These are phyloP conservation scores for Smutsia temminckii DNA, from an alignment of 2,797 vertebrate genomes.

Conservation along the genomic window DNA sequence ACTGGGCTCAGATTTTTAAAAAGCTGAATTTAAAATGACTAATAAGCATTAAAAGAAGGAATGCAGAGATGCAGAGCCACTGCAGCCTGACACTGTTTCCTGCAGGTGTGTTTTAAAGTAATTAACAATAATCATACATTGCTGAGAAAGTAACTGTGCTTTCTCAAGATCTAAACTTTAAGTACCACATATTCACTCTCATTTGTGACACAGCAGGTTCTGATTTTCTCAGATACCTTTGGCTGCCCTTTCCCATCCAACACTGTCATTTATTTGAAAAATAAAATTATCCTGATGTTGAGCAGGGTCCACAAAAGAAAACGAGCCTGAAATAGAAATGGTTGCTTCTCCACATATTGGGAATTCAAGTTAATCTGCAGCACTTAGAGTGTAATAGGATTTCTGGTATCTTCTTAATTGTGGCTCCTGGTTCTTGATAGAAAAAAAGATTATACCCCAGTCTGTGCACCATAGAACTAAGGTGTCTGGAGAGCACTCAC, in stretches of 20 bases:
- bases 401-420: background rate
- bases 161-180: conserved; percentile 28
- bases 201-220: conserved; percentile 27
- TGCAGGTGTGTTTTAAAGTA: conserved; percentile 78
- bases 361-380: background rate
- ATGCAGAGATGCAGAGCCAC: conserved; percentile 76
- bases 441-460: background rate
- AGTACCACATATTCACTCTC: background rate
- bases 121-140: conserved; percentile 65
- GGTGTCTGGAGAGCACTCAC: background rate
- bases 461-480: background rate
- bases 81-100: conserved; percentile 77
- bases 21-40: conserved; percentile 84
- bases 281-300: background rate
- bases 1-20: conserved; percentile 80
- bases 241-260: background rate
- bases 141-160: background rate
- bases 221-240: background rate
- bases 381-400: background rate
- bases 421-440: background rate
- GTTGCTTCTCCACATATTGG: background rate
- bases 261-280: background rate
- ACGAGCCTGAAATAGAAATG: background rate
- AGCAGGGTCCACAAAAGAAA: conserved; percentile 20
- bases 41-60: conserved; percentile 80